A percentile compares a stretch with the other conserved stretches of the same genome.
Conservation (phyloP, 2,113 vertebrate genomes). For the Muscicapa adusta region DNA sequence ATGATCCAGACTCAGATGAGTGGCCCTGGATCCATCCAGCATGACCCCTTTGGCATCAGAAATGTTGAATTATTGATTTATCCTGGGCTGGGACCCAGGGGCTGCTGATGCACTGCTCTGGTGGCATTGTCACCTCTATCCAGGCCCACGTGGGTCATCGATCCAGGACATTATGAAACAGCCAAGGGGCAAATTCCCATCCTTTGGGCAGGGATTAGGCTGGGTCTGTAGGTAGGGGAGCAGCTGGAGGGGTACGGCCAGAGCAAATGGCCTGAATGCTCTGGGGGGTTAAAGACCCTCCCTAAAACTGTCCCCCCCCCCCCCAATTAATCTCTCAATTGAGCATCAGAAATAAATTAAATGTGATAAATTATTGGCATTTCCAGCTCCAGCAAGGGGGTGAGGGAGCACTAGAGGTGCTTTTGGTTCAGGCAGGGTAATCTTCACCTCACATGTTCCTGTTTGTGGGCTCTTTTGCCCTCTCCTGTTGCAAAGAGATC, state of each 20-base stretch:
- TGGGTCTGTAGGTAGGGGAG: rapidly evolving
- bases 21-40: neutral
- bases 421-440: neutral
- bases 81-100: neutral
- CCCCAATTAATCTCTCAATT: neutral
- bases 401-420: rapidly evolving
- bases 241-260: neutral
- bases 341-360: neutral
- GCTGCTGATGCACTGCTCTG: neutral
- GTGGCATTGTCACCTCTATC: neutral
- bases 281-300: neutral
- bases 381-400: neutral
- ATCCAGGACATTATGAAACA: neutral
- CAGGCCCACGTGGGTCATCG: neutral
- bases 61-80: neutral
- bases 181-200: neutral
- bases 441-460: neutral
- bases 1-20: neutral
- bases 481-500: neutral
- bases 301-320: neutral
- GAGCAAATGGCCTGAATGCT: neutral
- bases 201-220: neutral
- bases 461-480: neutral
- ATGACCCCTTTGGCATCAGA: neutral
- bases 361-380: neutral